Base-by-base conservation (phyloP, 1,140 invertebrate species). In the Saccostrea cuccullata region DNA sequence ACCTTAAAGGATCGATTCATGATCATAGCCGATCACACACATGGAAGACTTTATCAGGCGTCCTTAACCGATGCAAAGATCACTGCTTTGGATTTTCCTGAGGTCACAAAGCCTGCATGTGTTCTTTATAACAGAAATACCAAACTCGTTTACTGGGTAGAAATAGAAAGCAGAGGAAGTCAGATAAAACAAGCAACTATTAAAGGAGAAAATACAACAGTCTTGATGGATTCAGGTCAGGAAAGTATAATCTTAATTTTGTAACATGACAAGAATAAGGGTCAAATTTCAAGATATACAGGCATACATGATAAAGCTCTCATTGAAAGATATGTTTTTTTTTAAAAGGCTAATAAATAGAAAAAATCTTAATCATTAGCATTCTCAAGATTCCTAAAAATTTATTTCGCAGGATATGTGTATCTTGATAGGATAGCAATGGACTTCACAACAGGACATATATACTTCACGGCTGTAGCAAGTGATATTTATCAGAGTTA, bases 381-480 rank as follows among this genome's bases (percentile, higher is more conserved):
- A 47, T 47, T 47, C 5, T 47, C 1, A 26, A 4, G 40, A 8
- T 26, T 36, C 40, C 23, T 23, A 82, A 15, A 36, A 23, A 30
- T 15, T 82, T 23, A 11, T 36, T 82, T 30, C 55, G 58, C n/a
- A 85, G 84, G 84, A 3, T 12, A 23, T 36, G 30, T 85, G 17
- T 85, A 85, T 47, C 87, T 84, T 2, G 64, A 85, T 86, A 60
- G 87, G 3, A 82, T 88, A 20, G 87, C 87, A 3, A 82, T 88
- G 23, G 87, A 88, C 55, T 88, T 58, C 23, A 85, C 87, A 20
- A 85, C 87, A 47, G 87, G 87, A n/a, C 64, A 85, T 47, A 55
- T 88, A 13, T 88, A 88, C 40, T 88, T 88, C 47, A 86, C 87
- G 6, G 84, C 87, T 56, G 84, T 85, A 26, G 47, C 84, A 20